A percentile compares a stretch with the other conserved stretches of the same genome.
These are phyloP conservation scores for Pseudachorutes palmiensis DNA, from an alignment of 1,140 invertebrate genomes.

Conservation along the genomic window DNA sequence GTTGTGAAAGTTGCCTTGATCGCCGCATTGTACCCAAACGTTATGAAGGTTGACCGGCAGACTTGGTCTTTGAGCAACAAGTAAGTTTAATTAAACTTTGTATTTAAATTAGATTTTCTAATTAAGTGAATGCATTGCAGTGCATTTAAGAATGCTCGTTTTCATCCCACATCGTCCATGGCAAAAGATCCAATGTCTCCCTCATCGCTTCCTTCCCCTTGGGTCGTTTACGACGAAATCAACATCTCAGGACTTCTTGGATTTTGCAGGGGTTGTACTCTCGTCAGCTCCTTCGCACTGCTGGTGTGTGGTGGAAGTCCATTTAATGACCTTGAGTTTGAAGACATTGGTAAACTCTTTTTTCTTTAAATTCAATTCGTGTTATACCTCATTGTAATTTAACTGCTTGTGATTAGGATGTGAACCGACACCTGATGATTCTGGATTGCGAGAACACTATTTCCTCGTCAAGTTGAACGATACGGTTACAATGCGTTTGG, in stretches of 20 bases:
- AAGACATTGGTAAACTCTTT: background rate
- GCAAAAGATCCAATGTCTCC: conserved; percentile 42
- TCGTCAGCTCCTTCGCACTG: conserved; percentile 69
- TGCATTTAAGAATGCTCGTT: conserved; percentile 62
- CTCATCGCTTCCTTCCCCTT: conserved; percentile 58
- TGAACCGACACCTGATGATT: too few relatives aligned
- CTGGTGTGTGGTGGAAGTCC: conserved; percentile 60
- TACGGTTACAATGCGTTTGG: background rate
- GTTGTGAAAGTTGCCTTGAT: conserved; percentile 82
- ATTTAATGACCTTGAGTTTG: background rate
- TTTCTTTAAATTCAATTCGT: background rate
- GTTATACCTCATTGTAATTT: too few relatives aligned
- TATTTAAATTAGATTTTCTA: background rate
- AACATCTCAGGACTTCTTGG: conserved; percentile 55
- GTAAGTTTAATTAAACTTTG: background rate
- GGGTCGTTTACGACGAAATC: conserved; percentile 78
- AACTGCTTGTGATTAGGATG: too few relatives aligned
- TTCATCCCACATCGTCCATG: conserved; percentile 66
- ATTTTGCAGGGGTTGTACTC: conserved; percentile 63
- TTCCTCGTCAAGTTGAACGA: background rate
- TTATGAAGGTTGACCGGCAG: conserved; percentile 50
- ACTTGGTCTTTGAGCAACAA: conserved; percentile 41
- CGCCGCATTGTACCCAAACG: conserved; percentile 78
- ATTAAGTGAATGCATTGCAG: conserved; percentile 43
- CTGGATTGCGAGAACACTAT: background rate